Base-by-base conservation (phyloP, 2,113 vertebrate species). In the Pongo abelii region DNA sequence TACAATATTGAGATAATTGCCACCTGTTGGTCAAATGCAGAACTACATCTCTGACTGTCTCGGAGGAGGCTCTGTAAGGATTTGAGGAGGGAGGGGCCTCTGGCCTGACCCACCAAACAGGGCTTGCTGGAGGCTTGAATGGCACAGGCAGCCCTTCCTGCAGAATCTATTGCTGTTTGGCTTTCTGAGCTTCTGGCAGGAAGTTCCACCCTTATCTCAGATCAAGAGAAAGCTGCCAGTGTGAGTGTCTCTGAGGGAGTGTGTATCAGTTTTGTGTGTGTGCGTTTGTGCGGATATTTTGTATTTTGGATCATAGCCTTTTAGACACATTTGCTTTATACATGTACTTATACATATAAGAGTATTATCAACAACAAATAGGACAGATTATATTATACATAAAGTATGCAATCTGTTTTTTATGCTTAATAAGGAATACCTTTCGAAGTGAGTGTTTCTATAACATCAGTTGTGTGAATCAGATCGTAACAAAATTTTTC, bases 21-120 rank as follows among this genome's bases (percentile, higher is more conserved):
- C 94, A 91, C 55, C 94, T 98, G 72, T 89, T 96, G 95, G 55
- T 85, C 40, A 91, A 25, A 89, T 0, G 0, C 72, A 93, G 77
- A 93, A 91, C 69, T 91, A 92, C 78, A 93, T 52, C n/a, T 79
- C 55, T 75, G 40, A 48, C 22, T 88, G 50, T 93, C 22, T 92
- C 5, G 8, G 61, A 69, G 61, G 50, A 0, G 7, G n/a, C 46
- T 30, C 3, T 23, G 46, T 8, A 30, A 91, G 40, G 22, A 32
- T 48, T 94, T 55, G 25, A 55, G 48, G 70, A 93, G 10, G 61
- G 74, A 43, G 55, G 32, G 13, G 6, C 77, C 25, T 93, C 59
- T 67, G 38, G 12, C 46, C 27, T 80, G 61, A 79, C 20, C 50
- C 55, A 69, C 32, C 75, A 92, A 86, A 96, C 35, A 90, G 48